Percentiles rank a stretch among this genome's conserved stretches.
Conservation (phyloP, 1,140 invertebrate species). For the Oryzaephilus surinamensis region DNA sequence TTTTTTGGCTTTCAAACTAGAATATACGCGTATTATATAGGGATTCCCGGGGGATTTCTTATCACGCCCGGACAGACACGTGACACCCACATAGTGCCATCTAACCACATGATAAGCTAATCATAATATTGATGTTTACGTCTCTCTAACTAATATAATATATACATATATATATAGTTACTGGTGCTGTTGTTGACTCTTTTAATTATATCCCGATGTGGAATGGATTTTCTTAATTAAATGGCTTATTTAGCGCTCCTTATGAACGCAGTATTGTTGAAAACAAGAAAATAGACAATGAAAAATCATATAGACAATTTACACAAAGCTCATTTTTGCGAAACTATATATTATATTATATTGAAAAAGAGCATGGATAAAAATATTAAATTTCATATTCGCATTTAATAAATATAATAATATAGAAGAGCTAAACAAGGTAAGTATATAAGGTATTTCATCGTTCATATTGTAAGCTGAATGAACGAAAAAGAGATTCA, state of each 20-base stretch:
- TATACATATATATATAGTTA: no score
- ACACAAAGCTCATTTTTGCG: conserved; percentile 7
- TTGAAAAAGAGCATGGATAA: no score
- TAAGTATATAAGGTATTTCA: conserved; percentile 18
- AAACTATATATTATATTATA: no score
- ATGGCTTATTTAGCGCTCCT: no score
- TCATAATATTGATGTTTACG: conserved; percentile 8
- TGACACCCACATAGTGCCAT: conserved; percentile 9
- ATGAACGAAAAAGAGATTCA: conserved; percentile 14
- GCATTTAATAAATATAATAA: conserved; percentile 19
- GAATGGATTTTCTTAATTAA: conserved; percentile 11
- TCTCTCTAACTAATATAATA: no score
- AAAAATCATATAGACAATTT: no score
- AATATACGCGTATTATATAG: no score
- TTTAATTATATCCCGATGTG: conserved; percentile 10
- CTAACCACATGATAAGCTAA: conserved; percentile 8
- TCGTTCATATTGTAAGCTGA: conserved; percentile 5
- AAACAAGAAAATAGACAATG: conserved; percentile 8
- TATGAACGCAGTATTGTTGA: no score
- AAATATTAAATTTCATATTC: conserved; percentile 20
- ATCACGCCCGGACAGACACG: conserved; percentile 10
- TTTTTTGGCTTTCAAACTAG: no score
- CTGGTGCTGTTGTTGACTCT: conserved; percentile 8
- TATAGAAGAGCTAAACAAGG: conserved; percentile 11
- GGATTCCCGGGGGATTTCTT: conserved; percentile 8